Base-by-base conservation (phyloP, 2,113 vertebrate species). In the Clinocottus analis region DNA sequence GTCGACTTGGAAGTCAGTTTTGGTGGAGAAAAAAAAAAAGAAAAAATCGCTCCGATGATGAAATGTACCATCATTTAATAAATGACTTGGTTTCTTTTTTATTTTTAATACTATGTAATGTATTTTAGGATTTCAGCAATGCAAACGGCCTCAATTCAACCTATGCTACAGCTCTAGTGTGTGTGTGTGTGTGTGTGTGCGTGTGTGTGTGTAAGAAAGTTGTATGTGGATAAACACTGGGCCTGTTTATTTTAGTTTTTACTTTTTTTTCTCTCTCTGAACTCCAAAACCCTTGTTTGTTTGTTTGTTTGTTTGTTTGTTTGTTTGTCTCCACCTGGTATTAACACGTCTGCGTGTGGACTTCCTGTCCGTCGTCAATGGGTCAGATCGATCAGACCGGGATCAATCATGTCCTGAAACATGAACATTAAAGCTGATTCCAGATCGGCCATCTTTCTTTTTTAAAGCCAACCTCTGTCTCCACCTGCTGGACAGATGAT, bases 81-180 rank as follows among this genome's bases (percentile, higher is more conserved):
- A 74, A 73, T 73, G 59, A 73, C 19, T 53, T 27, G 61, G 4
- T 2, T 59, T 23, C 29, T 31, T 43, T 64, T 35, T 51, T n/a
- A n/a, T n/a, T n/a, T n/a, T n/a, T n/a, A 25, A 74, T 79, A 51
- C 23, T 69, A 39, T 77, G 56, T 78, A 49, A 69, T 51, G 58
- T 74, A 83, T 72, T 60, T 72, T 25, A 72, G 72, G 21, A 51
- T 71, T 77, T 64, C 66, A 82, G 60, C 51, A 53, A 63, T 51
- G 71, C 71, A 73, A 62, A 51, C 43, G 1, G 9, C 43, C 47
- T 29, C 45, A 53, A 10, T 51, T 53, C 33, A 64, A 17, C 43
- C 41, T 59, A 8, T 43, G 33, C 68, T 27, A 37, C 59, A 35
- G 21, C 4, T 39, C 51, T 31, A 43, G 62, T 55, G 66, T 56